These are phyloP conservation scores for Rhombomys opimus DNA, from an alignment of 2,113 vertebrate genomes.

Conservation along the genomic window DNA sequence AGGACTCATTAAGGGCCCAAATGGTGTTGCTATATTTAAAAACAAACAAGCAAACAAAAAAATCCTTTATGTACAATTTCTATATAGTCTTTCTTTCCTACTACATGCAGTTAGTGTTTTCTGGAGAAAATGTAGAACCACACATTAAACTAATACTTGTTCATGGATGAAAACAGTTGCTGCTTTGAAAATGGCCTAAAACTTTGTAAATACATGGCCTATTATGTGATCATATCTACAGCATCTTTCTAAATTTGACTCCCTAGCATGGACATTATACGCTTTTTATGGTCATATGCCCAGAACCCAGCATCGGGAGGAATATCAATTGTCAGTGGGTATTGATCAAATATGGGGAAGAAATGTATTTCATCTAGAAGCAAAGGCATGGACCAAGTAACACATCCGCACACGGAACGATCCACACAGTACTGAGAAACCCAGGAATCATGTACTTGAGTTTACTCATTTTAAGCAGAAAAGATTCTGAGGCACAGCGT, in stretches of 20 bases:
- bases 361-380: background rate
- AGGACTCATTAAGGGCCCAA: background rate
- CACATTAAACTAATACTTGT: background rate
- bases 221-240: background rate
- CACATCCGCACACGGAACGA: background rate
- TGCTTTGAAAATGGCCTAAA: background rate
- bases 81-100: background rate
- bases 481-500: background rate
- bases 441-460: background rate
- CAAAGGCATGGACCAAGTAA: constrained; percentile 2
- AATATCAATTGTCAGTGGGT: background rate
- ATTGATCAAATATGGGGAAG: background rate
- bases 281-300: background rate
- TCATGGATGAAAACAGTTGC: background rate
- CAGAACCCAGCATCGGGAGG: background rate
- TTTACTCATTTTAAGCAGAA: background rate
- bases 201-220: background rate
- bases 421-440: background rate
- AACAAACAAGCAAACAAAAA: background rate
- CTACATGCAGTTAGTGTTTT: background rate
- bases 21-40: background rate
- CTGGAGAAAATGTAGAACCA: constrained; percentile 25
- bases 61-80: background rate
- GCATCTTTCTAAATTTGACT: background rate
- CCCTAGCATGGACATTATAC: background rate